A percentile compares a stretch with the other conserved stretches of the same genome.
These are phyloP conservation scores for Thunnus maccoyii DNA, from an alignment of 2,113 vertebrate species.

Conservation along the genomic window DNA sequence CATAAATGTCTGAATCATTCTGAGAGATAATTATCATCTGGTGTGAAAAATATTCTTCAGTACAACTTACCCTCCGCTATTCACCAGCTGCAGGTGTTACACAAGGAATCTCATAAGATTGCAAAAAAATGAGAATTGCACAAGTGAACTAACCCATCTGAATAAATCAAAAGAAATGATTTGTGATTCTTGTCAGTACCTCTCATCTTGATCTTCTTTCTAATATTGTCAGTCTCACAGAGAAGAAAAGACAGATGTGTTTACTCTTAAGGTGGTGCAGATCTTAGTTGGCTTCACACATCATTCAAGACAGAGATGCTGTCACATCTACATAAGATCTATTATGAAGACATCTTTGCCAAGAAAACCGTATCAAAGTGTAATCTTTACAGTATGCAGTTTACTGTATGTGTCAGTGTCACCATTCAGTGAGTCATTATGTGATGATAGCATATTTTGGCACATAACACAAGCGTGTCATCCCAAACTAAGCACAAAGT, in stretches of 20 bases:
- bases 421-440: not conserved
- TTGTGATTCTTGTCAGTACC: constrained; percentile 16
- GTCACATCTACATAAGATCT: constrained; percentile 15
- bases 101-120: constrained; percentile 14
- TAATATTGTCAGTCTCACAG: constrained; percentile 39
- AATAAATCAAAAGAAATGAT: constrained; percentile 12
- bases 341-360: not conserved
- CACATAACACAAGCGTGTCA: not conserved
- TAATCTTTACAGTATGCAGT: not conserved
- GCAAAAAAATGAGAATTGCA: not conserved
- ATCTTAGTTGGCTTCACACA: constrained; percentile 26
- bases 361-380: not conserved
- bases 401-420: not conserved
- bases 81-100: constrained; percentile 7
- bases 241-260: constrained; percentile 44
- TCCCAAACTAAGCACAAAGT: not conserved
- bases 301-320: constrained; percentile 25
- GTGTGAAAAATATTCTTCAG: constrained; percentile 19
- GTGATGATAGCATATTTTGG: not conserved
- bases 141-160: constrained; percentile 16
- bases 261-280: constrained; percentile 30
- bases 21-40: constrained; percentile 17
- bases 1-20: constrained; percentile 38
- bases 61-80: constrained; percentile 5
- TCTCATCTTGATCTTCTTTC: constrained; percentile 40